phyloP scores from a whole-genome alignment of 2,113 vertebrate species.

The Laterallus jamaicensis region DNA sequence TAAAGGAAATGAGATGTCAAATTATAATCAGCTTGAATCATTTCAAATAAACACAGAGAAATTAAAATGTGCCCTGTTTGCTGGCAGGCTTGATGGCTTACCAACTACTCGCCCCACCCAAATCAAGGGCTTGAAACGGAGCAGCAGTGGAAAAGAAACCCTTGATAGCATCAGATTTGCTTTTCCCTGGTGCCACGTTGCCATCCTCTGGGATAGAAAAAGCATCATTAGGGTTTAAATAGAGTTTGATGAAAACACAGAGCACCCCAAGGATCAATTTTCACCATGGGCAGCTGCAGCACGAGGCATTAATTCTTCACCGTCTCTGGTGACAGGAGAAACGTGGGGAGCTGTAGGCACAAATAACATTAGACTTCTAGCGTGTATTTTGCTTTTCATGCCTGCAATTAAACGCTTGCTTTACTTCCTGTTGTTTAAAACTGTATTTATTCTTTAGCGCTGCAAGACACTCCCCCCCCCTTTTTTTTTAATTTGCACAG shows the following conservation, averaged over 20 bases:
- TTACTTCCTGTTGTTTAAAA: slow-evolving; percentile 67
- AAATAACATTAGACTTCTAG: slow-evolving; percentile 22
- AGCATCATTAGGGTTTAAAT: slow-evolving; percentile 35
- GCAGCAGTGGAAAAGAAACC: slow-evolving; percentile 2
- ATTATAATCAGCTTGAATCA: slow-evolving; percentile 42
- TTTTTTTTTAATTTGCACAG: slow-evolving; percentile 32
- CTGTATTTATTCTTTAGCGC: slow-evolving; percentile 54
- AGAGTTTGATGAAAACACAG: slow-evolving; percentile 47
- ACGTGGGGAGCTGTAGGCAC: neutral
- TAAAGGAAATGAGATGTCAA: slow-evolving; percentile 31
- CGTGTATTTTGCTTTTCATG: slow-evolving; percentile 36
- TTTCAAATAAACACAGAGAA: neutral
- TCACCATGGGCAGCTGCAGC: slow-evolving; percentile 42
- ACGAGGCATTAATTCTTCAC: slow-evolving; percentile 38
- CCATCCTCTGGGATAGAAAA: slow-evolving; percentile 16
- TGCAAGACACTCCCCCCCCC: slow-evolving; percentile 39
- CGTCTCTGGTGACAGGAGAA: slow-evolving; percentile 26
- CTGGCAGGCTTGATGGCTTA: slow-evolving; percentile 36
- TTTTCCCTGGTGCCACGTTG: neutral
- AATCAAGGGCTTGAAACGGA: slow-evolving; percentile 23
- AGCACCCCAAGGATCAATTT: slow-evolving; percentile 58
- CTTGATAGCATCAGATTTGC: neutral
- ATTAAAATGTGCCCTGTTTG: slow-evolving; percentile 29
- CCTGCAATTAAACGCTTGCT: slow-evolving; percentile 53
- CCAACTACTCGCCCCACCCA: neutral